Evolutionary conservation across 2,797 vertebrate genomes (phyloP), one percentile per base, ranked within the genome.

Genomic region (Tokudaia tokunoshimensis): DNA sequence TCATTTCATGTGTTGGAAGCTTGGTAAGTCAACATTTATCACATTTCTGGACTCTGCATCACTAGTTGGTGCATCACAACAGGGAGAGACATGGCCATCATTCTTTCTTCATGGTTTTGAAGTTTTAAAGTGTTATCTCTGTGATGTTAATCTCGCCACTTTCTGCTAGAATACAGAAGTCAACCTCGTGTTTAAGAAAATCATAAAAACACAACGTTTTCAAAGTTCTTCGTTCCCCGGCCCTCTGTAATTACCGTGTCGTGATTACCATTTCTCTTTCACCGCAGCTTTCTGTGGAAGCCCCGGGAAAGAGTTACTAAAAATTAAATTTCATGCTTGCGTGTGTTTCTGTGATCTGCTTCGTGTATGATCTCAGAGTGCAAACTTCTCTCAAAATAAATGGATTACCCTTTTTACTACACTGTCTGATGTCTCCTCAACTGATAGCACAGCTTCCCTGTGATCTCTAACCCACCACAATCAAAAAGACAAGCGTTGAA

Each of bases 271-370:
- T 85, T 94, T 88, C 52, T 92, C 74, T 98, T 98, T 98, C 98
- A 97, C 97, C 41, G 86, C 97, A 34, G 63, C 98, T 98, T 98
- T 97, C 97, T 94, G 85, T 89, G 97, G 98, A 98, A 98, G 98
- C 98, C 98, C 98, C 98, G 55, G 98, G 99, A 98, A 98, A 98
- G 98, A 98, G 98, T 97, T 98, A 97, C 98, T 93, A 98, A 98
- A 99, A 99, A 99, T 98, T 98, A 98, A 99, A 99, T 99, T 99
- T 99, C 99, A 99, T 98, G 99, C 98, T 98, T 98, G 98, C 98
- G 97, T 99, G 98, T 99, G 99, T 98, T 98, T 98, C 99, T 99
- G 98, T 99, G 99, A 99, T 99, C 98, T 98, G 98, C 98, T 98
- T 98, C 89, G 98, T 99, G 98, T 99, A 99, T 99, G 98, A 99